Evolutionary conservation across 2,888 invertebrate genomes (phyloP).

Genomic region (Stomorhina lunata): DNA sequence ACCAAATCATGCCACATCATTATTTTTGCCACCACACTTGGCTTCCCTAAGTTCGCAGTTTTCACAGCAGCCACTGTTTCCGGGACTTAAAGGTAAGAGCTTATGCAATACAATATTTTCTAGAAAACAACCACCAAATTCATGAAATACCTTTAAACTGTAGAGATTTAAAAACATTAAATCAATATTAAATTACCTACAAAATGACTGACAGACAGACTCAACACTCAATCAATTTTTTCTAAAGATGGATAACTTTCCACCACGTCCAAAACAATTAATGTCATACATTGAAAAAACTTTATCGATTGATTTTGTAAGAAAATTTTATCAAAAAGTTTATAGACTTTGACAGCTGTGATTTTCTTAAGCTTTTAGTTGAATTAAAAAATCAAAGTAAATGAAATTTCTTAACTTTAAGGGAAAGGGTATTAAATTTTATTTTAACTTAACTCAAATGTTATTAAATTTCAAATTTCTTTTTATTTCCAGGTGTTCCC

Average conservation of each 20-base stretch:
- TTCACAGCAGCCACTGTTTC: constrained; percentile 91
- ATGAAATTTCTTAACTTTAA: constrained; percentile 47
- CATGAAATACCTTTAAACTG: constrained; percentile 4
- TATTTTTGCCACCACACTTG: constrained; percentile 92
- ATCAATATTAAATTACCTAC: constrained; percentile 14
- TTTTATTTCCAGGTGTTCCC: constrained; percentile 76
- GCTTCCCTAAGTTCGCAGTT: constrained; percentile 87
- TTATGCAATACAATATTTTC: constrained; percentile 40
- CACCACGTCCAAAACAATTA: constrained; percentile 58
- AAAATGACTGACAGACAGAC: not conserved
- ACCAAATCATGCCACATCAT: constrained; percentile 84
- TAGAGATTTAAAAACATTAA: constrained; percentile 47
- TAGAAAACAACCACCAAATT: constrained; percentile 8
- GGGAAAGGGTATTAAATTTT: not conserved
- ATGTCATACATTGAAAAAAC: constrained; percentile 51
- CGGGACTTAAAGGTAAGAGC: constrained; percentile 87
- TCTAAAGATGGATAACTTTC: constrained; percentile 40
- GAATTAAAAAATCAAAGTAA: constrained; percentile 68
- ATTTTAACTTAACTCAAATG: not conserved
- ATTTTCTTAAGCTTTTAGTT: constrained; percentile 68
- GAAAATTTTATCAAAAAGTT: not conserved
- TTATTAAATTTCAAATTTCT: constrained; percentile 18
- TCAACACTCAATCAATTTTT: constrained; percentile 58
- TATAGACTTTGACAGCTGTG: constrained; percentile 21
- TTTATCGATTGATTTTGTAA: constrained; percentile 57